phyloP scores from a whole-genome alignment of 1,140 invertebrate species.

The Drosophila auraria region DNA sequence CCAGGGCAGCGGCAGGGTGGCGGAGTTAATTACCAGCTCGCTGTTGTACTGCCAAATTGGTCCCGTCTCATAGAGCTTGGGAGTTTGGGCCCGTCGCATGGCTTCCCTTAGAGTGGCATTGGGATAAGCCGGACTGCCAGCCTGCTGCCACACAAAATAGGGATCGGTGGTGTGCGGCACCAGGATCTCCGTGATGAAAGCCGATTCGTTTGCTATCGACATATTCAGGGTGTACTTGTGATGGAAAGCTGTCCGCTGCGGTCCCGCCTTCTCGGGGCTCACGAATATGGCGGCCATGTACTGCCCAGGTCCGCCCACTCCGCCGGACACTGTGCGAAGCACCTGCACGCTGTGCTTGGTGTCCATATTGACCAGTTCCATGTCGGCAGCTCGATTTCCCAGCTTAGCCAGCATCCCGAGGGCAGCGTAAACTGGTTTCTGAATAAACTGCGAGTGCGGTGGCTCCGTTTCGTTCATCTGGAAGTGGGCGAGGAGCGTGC shows the following conservation, averaged over 20 bases:
- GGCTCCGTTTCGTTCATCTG: constrained; percentile 86
- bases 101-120: constrained; percentile 64
- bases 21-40: constrained; percentile 69
- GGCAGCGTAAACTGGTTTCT: constrained; percentile 86
- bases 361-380: constrained; percentile 73
- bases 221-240: constrained; percentile 73
- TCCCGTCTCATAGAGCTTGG: constrained; percentile 63
- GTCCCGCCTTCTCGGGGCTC: constrained; percentile 69
- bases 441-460: constrained; percentile 85
- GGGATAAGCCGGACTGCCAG: constrained; percentile 69
- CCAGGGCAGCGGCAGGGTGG: constrained; percentile 73
- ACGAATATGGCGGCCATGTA: constrained; percentile 75
- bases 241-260: constrained; percentile 59
- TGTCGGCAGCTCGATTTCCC: constrained; percentile 68
- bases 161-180: constrained; percentile 81
- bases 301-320: constrained; percentile 43
- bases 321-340: constrained; percentile 60
- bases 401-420: constrained; percentile 85
- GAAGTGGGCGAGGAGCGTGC: constrained; percentile 85
- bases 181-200: constrained; percentile 82
- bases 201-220: constrained; percentile 75
- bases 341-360: constrained; percentile 69
- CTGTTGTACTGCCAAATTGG: constrained; percentile 76
- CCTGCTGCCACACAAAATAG: constrained; percentile 62
- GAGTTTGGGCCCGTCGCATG: constrained; percentile 70